phyloP scores from a whole-genome alignment of 2,113 vertebrate genomes.

The Cyphomyrus discorhynchus region DNA sequence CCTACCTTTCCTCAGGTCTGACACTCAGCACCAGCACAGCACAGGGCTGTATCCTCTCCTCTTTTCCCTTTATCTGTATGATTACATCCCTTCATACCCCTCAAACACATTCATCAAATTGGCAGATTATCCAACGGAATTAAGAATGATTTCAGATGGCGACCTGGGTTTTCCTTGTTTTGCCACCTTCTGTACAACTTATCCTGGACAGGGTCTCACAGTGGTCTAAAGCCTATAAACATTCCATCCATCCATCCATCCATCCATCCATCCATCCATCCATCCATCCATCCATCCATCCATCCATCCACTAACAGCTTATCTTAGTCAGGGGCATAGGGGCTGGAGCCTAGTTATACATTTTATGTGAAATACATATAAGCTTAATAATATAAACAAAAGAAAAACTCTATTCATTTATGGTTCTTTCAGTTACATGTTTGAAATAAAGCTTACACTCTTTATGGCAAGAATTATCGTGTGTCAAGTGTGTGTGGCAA shows the following conservation, averaged over 20 bases:
- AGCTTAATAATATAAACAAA: neutral
- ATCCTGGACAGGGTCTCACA: neutral
- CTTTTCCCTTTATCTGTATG: too few species aligned
- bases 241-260: too few species aligned
- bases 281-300: too few species aligned
- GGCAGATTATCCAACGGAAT: neutral
- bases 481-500: neutral
- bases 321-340: neutral
- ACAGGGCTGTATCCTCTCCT: neutral
- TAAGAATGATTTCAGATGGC: neutral
- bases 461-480: neutral
- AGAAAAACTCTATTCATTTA: neutral
- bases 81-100: neutral
- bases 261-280: too few species aligned
- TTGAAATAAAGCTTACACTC: neutral
- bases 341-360: neutral
- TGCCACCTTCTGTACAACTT: neutral
- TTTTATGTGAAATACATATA: neutral
- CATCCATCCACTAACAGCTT: too few species aligned
- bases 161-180: neutral
- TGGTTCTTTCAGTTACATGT: neutral
- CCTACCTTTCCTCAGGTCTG: too few species aligned
- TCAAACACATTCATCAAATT: neutral
- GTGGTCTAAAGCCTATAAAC: neutral
- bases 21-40: too few species aligned